Evolutionary conservation across 2,888 invertebrate species (phyloP).

Genomic region (Allygus modestus): DNA sequence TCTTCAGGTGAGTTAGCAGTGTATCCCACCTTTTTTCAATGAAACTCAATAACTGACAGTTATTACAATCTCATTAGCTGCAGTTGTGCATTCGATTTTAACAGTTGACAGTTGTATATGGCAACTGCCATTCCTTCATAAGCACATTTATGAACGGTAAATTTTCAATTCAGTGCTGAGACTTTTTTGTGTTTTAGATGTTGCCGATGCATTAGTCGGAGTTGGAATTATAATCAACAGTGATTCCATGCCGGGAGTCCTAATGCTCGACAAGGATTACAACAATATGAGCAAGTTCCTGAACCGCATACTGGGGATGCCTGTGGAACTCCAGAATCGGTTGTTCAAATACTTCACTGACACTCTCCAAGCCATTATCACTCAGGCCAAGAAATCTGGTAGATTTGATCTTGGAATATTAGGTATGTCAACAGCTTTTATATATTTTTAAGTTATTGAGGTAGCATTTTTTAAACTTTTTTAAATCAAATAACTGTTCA

Average conservation of each 20-base stretch:
- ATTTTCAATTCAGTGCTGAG: no score
- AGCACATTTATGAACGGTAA: no score
- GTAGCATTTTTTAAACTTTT: slow-evolving; percentile 30
- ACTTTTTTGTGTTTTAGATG: slow-evolving; percentile 78
- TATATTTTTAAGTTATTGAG: no score
- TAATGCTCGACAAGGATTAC: slow-evolving; percentile 94
- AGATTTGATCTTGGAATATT: slow-evolving; percentile 96
- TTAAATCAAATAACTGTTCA: not conserved
- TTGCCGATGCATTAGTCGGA: slow-evolving; percentile 95
- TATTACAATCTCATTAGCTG: no score
- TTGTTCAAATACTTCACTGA: slow-evolving; percentile 99
- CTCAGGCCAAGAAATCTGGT: slow-evolving; percentile 95
- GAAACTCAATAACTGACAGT: no score
- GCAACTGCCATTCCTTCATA: no score
- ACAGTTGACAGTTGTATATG: no score
- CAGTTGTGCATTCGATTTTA: no score
- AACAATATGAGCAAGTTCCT: slow-evolving; percentile 99
- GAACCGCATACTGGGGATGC: slow-evolving; percentile 98
- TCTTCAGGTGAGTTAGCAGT: no score
- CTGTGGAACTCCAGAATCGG: slow-evolving; percentile 97
- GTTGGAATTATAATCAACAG: slow-evolving; percentile 96
- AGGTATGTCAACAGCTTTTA: slow-evolving; percentile 75
- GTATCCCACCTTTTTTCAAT: no score
- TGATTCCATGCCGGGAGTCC: slow-evolving; percentile 87
- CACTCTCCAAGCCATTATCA: slow-evolving; percentile 93